Evolutionary conservation across 2,888 invertebrate species (phyloP), one percentile per base, ranked within the genome.

Genomic region (Ischnura elegans): DNA sequence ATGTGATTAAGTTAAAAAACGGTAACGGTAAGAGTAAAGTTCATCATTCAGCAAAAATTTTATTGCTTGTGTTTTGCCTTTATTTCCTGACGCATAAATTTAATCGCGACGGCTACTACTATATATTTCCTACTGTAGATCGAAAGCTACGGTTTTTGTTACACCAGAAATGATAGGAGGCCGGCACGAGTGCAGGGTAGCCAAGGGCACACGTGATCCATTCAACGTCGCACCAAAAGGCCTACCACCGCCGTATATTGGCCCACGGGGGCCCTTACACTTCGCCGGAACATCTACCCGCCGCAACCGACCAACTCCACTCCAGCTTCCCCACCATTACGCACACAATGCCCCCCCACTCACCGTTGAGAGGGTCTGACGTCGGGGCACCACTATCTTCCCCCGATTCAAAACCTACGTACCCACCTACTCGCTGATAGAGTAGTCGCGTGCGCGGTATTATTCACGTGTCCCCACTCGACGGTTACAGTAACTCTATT

Each of bases 241-340:
- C 76, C 29, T 16, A 36, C 36, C 36, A 8, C 13, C 76, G 3
- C n/a, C 76, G 29, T 10, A 13, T 36, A 36, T 76, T 76, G 36
- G 36, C 36, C n/a, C 76, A 76, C 29, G 13, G 76, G 29, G 29
- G 2, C 66, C 29, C 66, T 66, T n/a, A n/a, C n/a, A n/a, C 36
- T 36, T 76, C 76, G 36, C 36, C 76, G n/a, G 61, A 61, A 61
- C 61, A 76, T 36, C 76, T 16, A 29, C 76, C n/a, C 36, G 36
- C 29, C 61, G 25, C 61, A 6, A 3, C 55, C 19, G 61, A n/a
- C 51, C 61, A n/a, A 8, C 61, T 8, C 61, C 61, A n/a, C 61
- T 61, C 76, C 76, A 76, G 5, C 36, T 76, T 76, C 76, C 76
- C 76, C 76, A 36, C 76, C 76, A 76, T 76, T 76, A 76, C 76